phyloP scores from a whole-genome alignment of 1,140 invertebrate genomes.

The Ceratina japonica region DNA sequence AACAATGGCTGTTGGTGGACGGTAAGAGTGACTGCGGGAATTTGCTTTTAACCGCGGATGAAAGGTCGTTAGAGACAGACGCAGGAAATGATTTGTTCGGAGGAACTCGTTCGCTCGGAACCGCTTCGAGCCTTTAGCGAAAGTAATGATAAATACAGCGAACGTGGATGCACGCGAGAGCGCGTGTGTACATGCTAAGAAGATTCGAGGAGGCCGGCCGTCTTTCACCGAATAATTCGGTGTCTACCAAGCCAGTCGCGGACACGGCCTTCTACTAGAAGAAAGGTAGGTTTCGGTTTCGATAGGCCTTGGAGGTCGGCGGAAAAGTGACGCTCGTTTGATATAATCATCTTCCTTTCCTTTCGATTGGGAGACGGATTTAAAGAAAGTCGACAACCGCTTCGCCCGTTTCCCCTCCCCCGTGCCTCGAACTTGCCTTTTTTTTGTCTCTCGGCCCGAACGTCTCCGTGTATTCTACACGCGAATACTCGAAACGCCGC shows the following conservation, averaged over 20 bases:
- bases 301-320: slow-evolving; percentile 66
- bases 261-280: slow-evolving; percentile 37
- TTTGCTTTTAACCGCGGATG: slow-evolving; percentile 13
- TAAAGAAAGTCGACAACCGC: slow-evolving; percentile 59
- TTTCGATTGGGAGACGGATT: slow-evolving; percentile 42
- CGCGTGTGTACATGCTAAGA: background rate
- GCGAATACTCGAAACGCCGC: slow-evolving; percentile 6
- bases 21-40: background rate
- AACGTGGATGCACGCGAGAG: background rate
- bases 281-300: slow-evolving; percentile 63
- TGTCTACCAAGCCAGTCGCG: background rate
- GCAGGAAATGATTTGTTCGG: slow-evolving; percentile 41
- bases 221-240: slow-evolving; percentile 58
- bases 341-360: slow-evolving; percentile 57
- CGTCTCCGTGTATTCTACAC: slow-evolving; percentile 24
- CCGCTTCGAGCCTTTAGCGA: slow-evolving; percentile 35
- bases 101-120: slow-evolving; percentile 41
- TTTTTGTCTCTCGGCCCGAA: slow-evolving; percentile 18
- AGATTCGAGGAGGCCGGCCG: background rate
- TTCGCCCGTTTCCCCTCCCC: slow-evolving; percentile 17
- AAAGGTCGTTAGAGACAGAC: slow-evolving; percentile 30
- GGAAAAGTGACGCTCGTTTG: slow-evolving; percentile 63
- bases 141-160: slow-evolving; percentile 42
- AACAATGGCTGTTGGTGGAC: background rate
- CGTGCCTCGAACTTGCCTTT: slow-evolving; percentile 23